Evolutionary conservation across 2,888 invertebrate species (phyloP).

Genomic region (Pandemis cinnamomeana): DNA sequence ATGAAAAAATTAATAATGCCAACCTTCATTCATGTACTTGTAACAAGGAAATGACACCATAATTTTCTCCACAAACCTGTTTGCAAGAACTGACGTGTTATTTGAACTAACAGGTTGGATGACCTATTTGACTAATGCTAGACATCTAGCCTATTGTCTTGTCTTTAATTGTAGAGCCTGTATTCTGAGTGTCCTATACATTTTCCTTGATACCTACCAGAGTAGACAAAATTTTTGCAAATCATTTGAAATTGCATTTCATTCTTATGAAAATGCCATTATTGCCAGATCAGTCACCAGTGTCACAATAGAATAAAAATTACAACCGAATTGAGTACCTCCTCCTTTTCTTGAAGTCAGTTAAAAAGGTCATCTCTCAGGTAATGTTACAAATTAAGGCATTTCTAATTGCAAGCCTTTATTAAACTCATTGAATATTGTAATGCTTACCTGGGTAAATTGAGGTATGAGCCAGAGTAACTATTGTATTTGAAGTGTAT

Average conservation of each 20-base stretch:
- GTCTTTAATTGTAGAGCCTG: neutral
- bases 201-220: too few species aligned
- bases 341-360: too few species aligned
- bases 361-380: neutral
- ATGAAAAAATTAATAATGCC: neutral
- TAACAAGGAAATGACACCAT: neutral
- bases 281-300: too few species aligned
- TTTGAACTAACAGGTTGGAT: neutral
- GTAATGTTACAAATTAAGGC: neutral
- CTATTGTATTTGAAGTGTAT: slow-evolving; percentile 96
- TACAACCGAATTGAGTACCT: too few species aligned
- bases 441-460: slow-evolving; percentile 89
- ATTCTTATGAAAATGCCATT: too few species aligned
- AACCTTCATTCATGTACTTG: too few species aligned
- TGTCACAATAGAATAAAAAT: too few species aligned
- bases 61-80: neutral
- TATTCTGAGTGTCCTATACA: neutral
- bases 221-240: neutral
- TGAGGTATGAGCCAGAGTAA: slow-evolving; percentile 94
- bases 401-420: neutral
- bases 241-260: neutral
- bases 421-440: too few species aligned
- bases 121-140: neutral
- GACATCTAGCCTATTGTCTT: neutral
- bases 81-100: neutral